phyloP scores from a whole-genome alignment of 2,113 vertebrate genomes.

The Ictidomys tridecemlineatus region DNA sequence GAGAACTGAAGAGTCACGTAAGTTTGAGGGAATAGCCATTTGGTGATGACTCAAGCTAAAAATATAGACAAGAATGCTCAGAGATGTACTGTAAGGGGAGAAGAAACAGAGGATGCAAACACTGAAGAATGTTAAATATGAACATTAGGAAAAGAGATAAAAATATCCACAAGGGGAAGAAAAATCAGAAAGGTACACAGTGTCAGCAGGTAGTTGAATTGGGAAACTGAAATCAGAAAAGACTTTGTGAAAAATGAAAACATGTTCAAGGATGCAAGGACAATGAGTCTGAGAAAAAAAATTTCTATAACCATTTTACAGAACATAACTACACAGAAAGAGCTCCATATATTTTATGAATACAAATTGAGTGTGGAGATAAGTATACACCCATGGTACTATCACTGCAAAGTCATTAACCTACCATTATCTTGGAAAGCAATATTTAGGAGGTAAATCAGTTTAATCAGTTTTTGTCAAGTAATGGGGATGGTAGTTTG shows the following conservation, averaged over 20 bases:
- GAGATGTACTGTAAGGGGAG: no score
- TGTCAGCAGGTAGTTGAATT: not conserved
- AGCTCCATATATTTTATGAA: not conserved
- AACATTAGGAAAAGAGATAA: not conserved
- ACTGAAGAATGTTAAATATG: not conserved
- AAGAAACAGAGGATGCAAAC: fast-evolving
- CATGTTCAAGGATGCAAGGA: not conserved
- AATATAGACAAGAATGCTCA: not conserved
- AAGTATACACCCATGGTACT: not conserved
- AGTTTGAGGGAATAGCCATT: not conserved
- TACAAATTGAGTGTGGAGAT: not conserved
- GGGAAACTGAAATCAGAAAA: not conserved
- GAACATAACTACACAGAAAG: not conserved
- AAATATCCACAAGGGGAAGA: fast-evolving
- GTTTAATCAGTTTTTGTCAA: not conserved
- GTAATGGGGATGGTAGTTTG: not conserved
- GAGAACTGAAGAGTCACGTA: not conserved
- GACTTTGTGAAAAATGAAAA: not conserved
- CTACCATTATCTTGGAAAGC: not conserved
- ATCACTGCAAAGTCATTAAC: not conserved
- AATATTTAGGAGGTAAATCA: not conserved
- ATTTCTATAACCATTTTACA: not conserved
- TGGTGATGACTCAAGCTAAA: not conserved
- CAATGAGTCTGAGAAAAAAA: not conserved
- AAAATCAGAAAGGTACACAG: not conserved